A percentile compares a stretch with the other conserved stretches of the same genome.
These are phyloP conservation scores for Apodemus agrarius DNA, from an alignment of 2,797 vertebrate genomes.

Conservation along the genomic window DNA sequence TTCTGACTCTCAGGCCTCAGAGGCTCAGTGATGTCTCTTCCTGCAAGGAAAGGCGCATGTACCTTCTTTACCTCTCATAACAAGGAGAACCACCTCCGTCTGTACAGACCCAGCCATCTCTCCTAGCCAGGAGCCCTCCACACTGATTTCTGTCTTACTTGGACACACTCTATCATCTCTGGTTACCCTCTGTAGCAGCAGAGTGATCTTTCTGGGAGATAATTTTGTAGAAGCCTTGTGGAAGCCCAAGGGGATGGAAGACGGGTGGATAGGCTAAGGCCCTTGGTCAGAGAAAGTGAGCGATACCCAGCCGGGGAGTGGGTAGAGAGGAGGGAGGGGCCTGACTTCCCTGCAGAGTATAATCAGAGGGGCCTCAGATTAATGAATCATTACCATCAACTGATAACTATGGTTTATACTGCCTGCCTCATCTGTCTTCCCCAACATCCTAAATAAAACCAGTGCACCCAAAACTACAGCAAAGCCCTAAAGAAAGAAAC, in stretches of 20 bases:
- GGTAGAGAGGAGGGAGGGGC: not conserved
- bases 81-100: not conserved
- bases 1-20: not conserved
- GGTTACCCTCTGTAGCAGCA: not conserved
- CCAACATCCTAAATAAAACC: not conserved
- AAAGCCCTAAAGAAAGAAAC: slow-evolving; percentile 52
- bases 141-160: not conserved
- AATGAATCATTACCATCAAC: not conserved
- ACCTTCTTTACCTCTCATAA: not conserved
- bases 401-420: not conserved
- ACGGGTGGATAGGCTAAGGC: not conserved
- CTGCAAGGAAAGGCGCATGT: not conserved
- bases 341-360: not conserved
- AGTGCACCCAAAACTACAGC: not conserved
- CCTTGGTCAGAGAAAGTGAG: not conserved
- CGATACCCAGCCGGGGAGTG: not conserved
- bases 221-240: not conserved
- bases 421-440: not conserved
- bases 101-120: not conserved
- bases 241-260: not conserved
- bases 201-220: not conserved
- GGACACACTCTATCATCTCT: not conserved
- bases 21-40: not conserved
- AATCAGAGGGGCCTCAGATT: not conserved
- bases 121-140: not conserved